Percentiles rank a stretch among this genome's conserved stretches.
These are phyloP conservation scores for Anableps anableps DNA, from an alignment of 2,797 vertebrate species.

Conservation along the genomic window DNA sequence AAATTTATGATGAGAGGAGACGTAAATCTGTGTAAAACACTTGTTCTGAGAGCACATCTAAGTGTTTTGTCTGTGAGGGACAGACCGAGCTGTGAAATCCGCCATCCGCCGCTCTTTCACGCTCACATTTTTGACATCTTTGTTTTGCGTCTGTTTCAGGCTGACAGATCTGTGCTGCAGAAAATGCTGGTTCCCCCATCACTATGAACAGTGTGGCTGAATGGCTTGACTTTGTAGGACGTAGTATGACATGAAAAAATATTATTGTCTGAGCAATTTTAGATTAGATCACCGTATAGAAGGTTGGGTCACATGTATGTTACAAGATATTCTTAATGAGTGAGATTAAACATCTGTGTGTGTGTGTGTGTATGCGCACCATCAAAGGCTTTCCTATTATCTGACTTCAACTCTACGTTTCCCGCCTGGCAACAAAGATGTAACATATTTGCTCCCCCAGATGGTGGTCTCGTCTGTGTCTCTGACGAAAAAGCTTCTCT, in stretches of 20 bases:
- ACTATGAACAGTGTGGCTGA: constrained; percentile 33
- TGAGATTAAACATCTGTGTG: constrained; percentile 5
- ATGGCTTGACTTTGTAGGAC: constrained; percentile 19
- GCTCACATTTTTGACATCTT: constrained; percentile 60
- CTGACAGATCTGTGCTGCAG: constrained; percentile 56
- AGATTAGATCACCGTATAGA: constrained; percentile 7
- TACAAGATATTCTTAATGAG: constrained; percentile 9
- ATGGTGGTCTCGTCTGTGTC: constrained; percentile 62
- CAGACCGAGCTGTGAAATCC: constrained; percentile 59
- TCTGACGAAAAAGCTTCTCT: constrained; percentile 63
- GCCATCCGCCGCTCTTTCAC: constrained; percentile 48
- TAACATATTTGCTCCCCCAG: constrained; percentile 66
- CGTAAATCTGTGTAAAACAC: constrained; percentile 44
- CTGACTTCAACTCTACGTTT: constrained; percentile 43
- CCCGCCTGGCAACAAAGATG: constrained; percentile 54
- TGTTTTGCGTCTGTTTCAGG: constrained; percentile 58
- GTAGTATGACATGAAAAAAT: constrained; percentile 11
- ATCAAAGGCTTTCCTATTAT: constrained; percentile 8
- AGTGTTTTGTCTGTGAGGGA: constrained; percentile 55
- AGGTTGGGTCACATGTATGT: neutral
- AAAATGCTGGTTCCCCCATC: constrained; percentile 47
- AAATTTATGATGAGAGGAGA: constrained; percentile 46
- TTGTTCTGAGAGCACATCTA: constrained; percentile 60
- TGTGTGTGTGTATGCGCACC: constrained; percentile 2
- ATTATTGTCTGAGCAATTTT: neutral